Evolutionary conservation across 2,113 vertebrate genomes (phyloP), one percentile per base, ranked within the genome.

Genomic region (Pterophyllum scalare): DNA sequence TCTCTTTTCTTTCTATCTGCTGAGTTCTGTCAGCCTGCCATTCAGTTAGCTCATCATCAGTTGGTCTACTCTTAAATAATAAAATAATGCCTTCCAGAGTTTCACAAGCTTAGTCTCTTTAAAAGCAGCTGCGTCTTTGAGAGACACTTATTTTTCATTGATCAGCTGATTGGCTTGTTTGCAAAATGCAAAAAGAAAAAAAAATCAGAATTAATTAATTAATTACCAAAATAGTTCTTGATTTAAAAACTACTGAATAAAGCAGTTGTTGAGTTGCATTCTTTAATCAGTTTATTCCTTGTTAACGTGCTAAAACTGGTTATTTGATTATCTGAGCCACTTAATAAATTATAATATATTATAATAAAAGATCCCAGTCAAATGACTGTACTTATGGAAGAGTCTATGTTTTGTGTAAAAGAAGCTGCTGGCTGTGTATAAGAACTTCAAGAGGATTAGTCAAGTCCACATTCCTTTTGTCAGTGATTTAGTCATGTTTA

Each of bases 21-120:
- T 58, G 19, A 19, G 81, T 82, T 87, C 82, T 88, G 87, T 82
- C 78, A 59, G n/a, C 59, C 65, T 65, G 57, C 60, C 81, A 72
- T 62, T 93, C 75, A 81, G 81, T 83, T 52, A 80, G 57, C 75
- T 86, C 57, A 19, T 74, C 65, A 79, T 88, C 74, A 77, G 35
- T 28, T 35, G 49, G 40, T 61, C 56, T 6, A 60, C 78, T n/a
- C 28, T 74, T 22, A 54, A 59, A 82, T 43, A 56, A 11, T 17
- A 78, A 20, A 33, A 46, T 49, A 22, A 79, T 59, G 22, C 17
- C 26, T 20, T 72, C 9, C 26, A n/a, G 59, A 64, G 54, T 62
- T 83, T 64, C 76, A 38, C n/a, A 58, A 83, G 43, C 78, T 74
- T 3, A 10, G 5, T 31, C 20, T 26, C 60, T 57, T 24, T 62